A percentile compares a stretch with the other conserved stretches of the same genome.
Conservation (phyloP, 2,888 invertebrate genomes). For the Caenorhabditis zanzibari region DNA sequence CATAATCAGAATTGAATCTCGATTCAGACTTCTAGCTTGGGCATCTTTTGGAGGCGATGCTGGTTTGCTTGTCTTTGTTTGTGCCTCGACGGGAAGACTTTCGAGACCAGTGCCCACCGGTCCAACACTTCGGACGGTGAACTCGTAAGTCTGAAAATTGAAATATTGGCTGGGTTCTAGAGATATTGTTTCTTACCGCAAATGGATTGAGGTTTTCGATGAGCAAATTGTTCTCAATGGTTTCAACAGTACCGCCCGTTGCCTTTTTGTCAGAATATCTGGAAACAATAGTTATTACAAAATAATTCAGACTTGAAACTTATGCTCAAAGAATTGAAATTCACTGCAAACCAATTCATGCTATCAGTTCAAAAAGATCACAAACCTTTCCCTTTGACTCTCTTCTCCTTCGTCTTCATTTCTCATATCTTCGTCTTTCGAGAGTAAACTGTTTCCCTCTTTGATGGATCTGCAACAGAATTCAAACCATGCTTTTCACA, state of each 20-base stretch:
- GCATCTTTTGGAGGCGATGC: conserved; percentile 93
- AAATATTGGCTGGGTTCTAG: neutral
- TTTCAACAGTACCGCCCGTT: conserved; percentile 63
- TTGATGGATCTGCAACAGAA: conserved; percentile 37
- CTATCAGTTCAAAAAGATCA: neutral
- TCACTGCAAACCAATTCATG: conserved; percentile 34
- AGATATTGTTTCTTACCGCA: conserved; percentile 56
- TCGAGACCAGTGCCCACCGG: conserved; percentile 93
- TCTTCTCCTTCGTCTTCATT: conserved; percentile 21
- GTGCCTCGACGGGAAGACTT: conserved; percentile 92
- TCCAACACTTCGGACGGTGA: conserved; percentile 85
- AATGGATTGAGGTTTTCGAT: conserved; percentile 72
- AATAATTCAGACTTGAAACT: too few species aligned
- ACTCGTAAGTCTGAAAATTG: conserved; percentile 78
- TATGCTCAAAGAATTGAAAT: neutral
- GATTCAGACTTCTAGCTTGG: conserved; percentile 93
- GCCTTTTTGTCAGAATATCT: conserved; percentile 72
- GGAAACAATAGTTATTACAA: neutral
- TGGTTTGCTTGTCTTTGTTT: conserved; percentile 90
- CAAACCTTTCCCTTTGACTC: conserved; percentile 47
- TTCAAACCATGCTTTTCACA: conserved; percentile 51
- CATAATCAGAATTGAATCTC: conserved; percentile 95
- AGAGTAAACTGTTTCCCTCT: conserved; percentile 26
- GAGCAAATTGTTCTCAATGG: conserved; percentile 62
- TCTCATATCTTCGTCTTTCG: conserved; percentile 19